Evolutionary conservation across 1,140 invertebrate genomes (phyloP).

Genomic region (Drosophila bifasciata): DNA sequence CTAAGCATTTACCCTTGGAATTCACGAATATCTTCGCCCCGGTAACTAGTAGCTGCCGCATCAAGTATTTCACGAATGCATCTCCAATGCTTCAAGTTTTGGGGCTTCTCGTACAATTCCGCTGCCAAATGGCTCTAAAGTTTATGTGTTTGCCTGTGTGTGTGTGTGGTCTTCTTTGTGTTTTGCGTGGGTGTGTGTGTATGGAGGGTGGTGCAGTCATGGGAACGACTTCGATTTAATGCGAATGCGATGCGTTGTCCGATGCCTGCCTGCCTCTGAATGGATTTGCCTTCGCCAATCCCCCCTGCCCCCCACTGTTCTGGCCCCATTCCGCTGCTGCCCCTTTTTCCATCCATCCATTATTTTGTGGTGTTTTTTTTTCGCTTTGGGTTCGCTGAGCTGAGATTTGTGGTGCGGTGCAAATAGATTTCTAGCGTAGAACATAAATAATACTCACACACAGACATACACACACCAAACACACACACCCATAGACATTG

Average conservation of each 20-base stretch:
- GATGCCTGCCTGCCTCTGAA: constrained; percentile 49
- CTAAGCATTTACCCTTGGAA: not conserved
- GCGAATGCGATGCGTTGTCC: constrained; percentile 75
- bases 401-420: constrained; percentile 83
- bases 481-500: constrained; percentile 4
- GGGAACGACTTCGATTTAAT: constrained; percentile 78
- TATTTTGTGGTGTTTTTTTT: constrained; percentile 30
- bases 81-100: constrained; percentile 37
- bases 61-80: constrained; percentile 43
- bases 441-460: constrained; percentile 81
- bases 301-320: too few species aligned
- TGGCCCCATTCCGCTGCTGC: constrained; percentile 32
- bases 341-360: constrained; percentile 27
- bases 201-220: constrained; percentile 30
- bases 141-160: constrained; percentile 26
- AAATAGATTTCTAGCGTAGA: constrained; percentile 82
- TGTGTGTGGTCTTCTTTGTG: constrained; percentile 13
- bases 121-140: constrained; percentile 68
- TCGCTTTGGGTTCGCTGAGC: constrained; percentile 68
- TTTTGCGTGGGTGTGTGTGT: constrained; percentile 8
- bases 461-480: constrained; percentile 21
- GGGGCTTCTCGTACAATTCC: constrained; percentile 53
- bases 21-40: not conserved
- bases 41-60: not conserved
- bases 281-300: constrained; percentile 47